These are phyloP conservation scores for Origma solitaria DNA, from an alignment of 2,113 vertebrate genomes.

Conservation along the genomic window DNA sequence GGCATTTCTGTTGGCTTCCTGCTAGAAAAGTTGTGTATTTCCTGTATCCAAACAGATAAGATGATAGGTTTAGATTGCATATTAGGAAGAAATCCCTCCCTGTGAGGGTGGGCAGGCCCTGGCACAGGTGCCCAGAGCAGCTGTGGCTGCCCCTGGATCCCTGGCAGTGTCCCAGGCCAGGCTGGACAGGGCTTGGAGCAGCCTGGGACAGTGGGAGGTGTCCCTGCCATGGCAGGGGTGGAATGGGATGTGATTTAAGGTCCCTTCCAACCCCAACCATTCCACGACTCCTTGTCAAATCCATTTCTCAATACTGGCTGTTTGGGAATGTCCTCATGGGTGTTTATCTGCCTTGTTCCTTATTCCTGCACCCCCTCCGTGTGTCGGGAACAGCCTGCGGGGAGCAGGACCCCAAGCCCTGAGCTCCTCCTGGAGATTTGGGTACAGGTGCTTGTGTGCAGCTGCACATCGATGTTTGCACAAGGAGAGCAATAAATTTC, in stretches of 20 bases:
- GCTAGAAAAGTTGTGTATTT: not conserved
- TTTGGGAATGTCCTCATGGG: not conserved
- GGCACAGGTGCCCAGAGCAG: not conserved
- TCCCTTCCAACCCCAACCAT: not conserved
- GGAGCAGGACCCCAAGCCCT: not conserved
- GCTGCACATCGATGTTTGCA: not conserved
- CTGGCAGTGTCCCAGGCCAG: not conserved
- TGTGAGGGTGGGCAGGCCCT: not conserved
- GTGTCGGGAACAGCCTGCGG: not conserved
- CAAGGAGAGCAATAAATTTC: conserved; percentile 5
- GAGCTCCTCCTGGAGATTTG: not conserved
- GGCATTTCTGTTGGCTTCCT: not conserved
- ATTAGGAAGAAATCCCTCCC: not conserved
- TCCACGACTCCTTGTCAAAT: not conserved
- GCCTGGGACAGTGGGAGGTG: fast-evolving
- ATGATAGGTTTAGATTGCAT: not conserved
- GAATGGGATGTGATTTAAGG: fast-evolving
- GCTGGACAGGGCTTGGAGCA: fast-evolving
- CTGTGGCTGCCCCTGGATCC: not conserved
- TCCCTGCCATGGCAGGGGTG: not conserved
- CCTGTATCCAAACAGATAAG: not conserved
- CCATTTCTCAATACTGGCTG: not conserved
- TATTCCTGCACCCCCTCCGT: fast-evolving
- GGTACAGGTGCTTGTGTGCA: not conserved
- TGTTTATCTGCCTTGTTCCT: not conserved